Evolutionary conservation across 2,888 invertebrate genomes (phyloP), one percentile per base, ranked within the genome.

Genomic region (Psylliodes chrysocephalus): DNA sequence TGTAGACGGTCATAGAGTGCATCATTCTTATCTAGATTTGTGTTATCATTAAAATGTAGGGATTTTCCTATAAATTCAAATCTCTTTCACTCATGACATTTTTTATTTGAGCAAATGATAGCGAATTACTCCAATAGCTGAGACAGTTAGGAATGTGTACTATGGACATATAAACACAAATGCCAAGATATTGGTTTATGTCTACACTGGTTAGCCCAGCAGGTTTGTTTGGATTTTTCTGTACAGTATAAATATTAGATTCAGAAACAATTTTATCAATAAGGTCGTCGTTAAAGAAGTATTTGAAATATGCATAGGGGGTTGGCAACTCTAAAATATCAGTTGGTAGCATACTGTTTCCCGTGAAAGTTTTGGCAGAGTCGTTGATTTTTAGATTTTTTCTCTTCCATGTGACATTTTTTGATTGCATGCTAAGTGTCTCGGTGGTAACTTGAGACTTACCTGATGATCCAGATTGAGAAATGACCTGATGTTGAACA

Each of bases 221-320:
- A 18, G 44, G 44, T 44, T 44, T 44, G 10, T 44, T 44, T 44
- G 44, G 44, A 44, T 44, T 44, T 15, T 44, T 18, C 44, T 44
- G 44, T 44, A 44, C 17, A 14, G 44, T 17, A 44, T 44, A 44
- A 44, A 17, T 44, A 44, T 15, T 44, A 15, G 17, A 44, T 44
- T 44, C 44, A 44, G 44, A 44, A 44, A 17, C 44, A 44, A 44
- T 18, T 44, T n/a, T n/a, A n/a, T n/a, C n/a, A 44, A n/a, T n/a
- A n/a, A n/a, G n/a, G n/a, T n/a, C n/a, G n/a, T n/a, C n/a, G n/a
- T n/a, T n/a, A n/a, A n/a, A 44, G 44, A 44, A 44, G 15, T 44
- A 44, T 44, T 44, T 44, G 44, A 44, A 44, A 44, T 25, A 44
- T 44, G 44, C 44, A 44, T 44, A 44, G 44, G 44, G 44, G 15